These are phyloP conservation scores for Acronicta psi DNA, from an alignment of 2,888 invertebrate genomes.

Conservation along the genomic window DNA sequence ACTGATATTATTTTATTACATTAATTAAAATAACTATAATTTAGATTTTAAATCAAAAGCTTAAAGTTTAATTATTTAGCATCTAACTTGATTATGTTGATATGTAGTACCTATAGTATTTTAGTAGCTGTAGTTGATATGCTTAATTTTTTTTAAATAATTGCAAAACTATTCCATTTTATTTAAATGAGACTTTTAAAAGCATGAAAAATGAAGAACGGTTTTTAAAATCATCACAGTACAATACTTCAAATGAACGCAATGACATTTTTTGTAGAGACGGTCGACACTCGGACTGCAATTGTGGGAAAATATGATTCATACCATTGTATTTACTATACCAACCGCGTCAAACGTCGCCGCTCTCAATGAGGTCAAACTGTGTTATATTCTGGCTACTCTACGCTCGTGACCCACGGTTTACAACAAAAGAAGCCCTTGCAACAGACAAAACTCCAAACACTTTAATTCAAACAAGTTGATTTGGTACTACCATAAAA, in stretches of 20 bases:
- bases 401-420: constrained; percentile 54
- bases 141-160: no score
- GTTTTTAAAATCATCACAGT: constrained; percentile 4
- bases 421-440: constrained; percentile 49
- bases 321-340: constrained; percentile 74
- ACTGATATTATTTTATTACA: no score
- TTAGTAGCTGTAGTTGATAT: no score
- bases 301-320: constrained; percentile 80
- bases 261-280: constrained; percentile 43
- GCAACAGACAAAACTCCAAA: constrained; percentile 35
- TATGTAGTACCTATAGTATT: no score
- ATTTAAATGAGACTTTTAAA: no score
- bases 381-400: constrained; percentile 71
- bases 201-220: not conserved
- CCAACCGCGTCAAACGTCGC: constrained; percentile 71
- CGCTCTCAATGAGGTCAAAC: constrained; percentile 77
- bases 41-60: no score
- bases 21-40: no score
- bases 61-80: no score
- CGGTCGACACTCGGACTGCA: constrained; percentile 51
- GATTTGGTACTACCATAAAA: no score
- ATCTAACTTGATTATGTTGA: no score
- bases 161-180: no score
- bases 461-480: no score
- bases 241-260: constrained; percentile 22